phyloP scores from a whole-genome alignment of 2,113 vertebrate species.

The Macquaria ambigua region DNA sequence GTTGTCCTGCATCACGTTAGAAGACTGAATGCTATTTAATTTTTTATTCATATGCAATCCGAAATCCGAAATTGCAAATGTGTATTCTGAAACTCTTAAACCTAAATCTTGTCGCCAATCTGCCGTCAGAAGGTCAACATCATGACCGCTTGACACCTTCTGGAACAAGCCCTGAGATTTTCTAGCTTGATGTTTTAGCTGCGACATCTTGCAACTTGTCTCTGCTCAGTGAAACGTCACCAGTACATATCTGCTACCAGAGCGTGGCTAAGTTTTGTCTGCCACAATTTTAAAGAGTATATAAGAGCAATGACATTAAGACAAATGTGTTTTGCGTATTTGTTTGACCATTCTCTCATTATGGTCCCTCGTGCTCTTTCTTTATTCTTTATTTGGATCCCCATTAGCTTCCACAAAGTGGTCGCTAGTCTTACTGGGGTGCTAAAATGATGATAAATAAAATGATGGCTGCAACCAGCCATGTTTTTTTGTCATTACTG shows the following conservation, averaged over 20 bases:
- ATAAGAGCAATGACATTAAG: not conserved
- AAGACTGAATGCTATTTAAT: not conserved
- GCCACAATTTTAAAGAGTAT: not conserved
- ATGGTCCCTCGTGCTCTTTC: not conserved
- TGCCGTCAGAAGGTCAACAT: not conserved
- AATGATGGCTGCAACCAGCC: not conserved
- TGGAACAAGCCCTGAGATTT: not conserved
- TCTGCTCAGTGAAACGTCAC: not conserved
- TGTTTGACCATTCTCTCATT: not conserved
- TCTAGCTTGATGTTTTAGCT: not conserved
- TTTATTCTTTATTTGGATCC: not conserved
- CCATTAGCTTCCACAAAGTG: too few relatives aligned
- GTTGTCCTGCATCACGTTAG: not conserved
- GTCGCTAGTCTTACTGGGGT: too few relatives aligned
- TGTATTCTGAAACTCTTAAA: not conserved
- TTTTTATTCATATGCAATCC: not conserved
- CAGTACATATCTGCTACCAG: not conserved
- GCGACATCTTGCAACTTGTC: not conserved
- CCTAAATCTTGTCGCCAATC: not conserved
- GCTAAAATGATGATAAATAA: not conserved
- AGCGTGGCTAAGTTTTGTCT: not conserved
- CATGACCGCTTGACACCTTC: not conserved
- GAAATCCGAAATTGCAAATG: not conserved
- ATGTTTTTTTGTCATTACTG: not conserved
- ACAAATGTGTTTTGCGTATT: not conserved